phyloP scores from a whole-genome alignment of 2,113 vertebrate genomes.

The Dolichallabes microphthalmus region DNA sequence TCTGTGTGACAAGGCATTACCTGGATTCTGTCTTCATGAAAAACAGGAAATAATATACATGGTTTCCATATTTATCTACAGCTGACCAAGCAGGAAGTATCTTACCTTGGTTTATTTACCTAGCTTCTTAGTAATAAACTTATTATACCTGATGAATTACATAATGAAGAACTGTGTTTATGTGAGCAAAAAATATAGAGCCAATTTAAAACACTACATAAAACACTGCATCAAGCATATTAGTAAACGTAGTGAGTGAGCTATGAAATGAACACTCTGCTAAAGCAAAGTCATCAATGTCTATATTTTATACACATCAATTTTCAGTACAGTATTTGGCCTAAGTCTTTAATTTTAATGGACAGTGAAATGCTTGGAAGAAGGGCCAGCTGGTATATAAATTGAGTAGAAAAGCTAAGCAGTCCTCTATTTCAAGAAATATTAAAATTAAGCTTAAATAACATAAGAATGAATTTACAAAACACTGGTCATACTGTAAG shows the following conservation, averaged over 20 bases:
- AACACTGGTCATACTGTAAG: background rate
- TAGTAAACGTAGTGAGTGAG: slow-evolving; percentile 29
- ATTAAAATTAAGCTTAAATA: background rate
- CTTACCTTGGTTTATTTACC: slow-evolving; percentile 4
- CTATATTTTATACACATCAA: slow-evolving; percentile 21
- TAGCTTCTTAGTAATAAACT: slow-evolving; percentile 13
- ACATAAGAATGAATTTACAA: background rate
- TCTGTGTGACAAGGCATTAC: background rate
- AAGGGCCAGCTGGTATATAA: background rate
- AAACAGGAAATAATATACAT: background rate
- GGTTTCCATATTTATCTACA: slow-evolving; percentile 14
- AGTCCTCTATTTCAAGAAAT: background rate
- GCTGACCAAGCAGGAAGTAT: slow-evolving; percentile 23
- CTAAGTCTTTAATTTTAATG: slow-evolving; percentile 6
- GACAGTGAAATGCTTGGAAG: background rate
- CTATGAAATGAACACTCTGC: slow-evolving; percentile 27
- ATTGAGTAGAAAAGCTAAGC: background rate
- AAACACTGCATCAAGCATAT: slow-evolving; percentile 1
- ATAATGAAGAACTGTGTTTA: slow-evolving; percentile 11
- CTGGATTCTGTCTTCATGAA: slow-evolving; percentile 2
- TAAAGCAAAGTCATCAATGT: slow-evolving; percentile 27
- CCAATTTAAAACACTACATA: slow-evolving; percentile 17
- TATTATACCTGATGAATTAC: slow-evolving; percentile 7
- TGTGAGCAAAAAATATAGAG: slow-evolving; percentile 19
- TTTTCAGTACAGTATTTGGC: slow-evolving; percentile 13